phyloP scores from a whole-genome alignment of 2,888 invertebrate genomes.

The Mimachlamys varia region DNA sequence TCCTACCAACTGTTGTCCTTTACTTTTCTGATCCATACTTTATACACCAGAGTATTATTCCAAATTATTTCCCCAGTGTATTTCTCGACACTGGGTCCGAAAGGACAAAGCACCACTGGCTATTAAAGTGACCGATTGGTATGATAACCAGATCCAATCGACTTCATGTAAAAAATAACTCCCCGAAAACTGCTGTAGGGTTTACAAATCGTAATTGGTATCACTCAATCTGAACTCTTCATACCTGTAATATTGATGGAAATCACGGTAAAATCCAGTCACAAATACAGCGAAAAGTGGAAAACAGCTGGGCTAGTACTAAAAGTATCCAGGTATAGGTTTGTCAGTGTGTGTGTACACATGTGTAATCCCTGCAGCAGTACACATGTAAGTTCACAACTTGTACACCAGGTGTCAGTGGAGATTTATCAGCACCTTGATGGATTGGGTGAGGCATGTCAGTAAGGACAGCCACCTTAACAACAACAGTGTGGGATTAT shows the following conservation, averaged over 20 bases:
- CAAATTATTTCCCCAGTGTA: neutral
- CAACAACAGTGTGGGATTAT: neutral
- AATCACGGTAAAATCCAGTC: neutral
- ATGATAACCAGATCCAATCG: neutral
- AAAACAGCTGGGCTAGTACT: too few species aligned
- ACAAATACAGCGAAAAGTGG: neutral
- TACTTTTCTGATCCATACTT: too few species aligned
- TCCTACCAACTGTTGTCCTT: too few species aligned
- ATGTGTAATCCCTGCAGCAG: neutral
- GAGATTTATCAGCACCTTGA: neutral
- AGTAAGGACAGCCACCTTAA: neutral
- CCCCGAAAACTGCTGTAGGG: neutral
- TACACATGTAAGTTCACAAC: neutral
- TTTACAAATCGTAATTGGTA: neutral
- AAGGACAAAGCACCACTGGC: neutral
- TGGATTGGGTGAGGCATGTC: slow-evolving; percentile 8
- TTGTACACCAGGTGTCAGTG: slow-evolving; percentile 17
- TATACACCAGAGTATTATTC: too few species aligned
- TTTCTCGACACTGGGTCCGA: neutral
- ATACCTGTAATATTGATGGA: neutral
- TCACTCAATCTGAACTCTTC: neutral
- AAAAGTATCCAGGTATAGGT: neutral
- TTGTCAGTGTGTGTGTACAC: neutral
- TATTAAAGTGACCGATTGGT: too few species aligned
- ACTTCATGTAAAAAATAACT: neutral